A percentile compares a stretch with the other conserved stretches of the same genome.
Evolutionary conservation across 1,140 invertebrate genomes (phyloP).

Genomic region (Piezodorus guildinii): DNA sequence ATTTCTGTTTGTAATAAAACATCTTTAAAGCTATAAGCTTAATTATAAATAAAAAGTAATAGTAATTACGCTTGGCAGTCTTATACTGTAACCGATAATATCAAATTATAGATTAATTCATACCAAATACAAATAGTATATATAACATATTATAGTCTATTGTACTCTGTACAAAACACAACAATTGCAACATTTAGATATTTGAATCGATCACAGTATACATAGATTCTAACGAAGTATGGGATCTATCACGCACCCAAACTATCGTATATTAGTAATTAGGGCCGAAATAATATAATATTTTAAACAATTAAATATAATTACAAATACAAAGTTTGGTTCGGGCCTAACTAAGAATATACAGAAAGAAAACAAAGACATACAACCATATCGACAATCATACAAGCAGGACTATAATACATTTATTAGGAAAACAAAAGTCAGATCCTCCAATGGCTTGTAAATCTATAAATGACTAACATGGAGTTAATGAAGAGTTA

Average conservation of each 20-base stretch:
- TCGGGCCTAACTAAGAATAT: constrained; percentile 27
- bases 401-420: constrained; percentile 23
- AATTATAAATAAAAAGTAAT: constrained; percentile 23
- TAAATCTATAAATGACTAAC: constrained; percentile 15
- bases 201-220: constrained; percentile 26
- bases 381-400: constrained; percentile 2
- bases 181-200: background rate
- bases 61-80: constrained; percentile 25
- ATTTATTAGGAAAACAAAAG: constrained; percentile 23
- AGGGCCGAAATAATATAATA: constrained; percentile 22
- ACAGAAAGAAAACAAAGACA: constrained; percentile 15
- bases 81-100: constrained; percentile 26
- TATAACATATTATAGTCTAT: constrained; percentile 11
- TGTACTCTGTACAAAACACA: constrained; percentile 12
- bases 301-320: constrained; percentile 21
- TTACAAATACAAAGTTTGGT: constrained; percentile 16
- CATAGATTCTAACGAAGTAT: constrained; percentile 23
- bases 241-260: constrained; percentile 16
- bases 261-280: constrained; percentile 20
- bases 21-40: constrained; percentile 26
- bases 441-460: constrained; percentile 28
- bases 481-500: constrained; percentile 10
- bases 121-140: constrained; percentile 18
- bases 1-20: constrained; percentile 4
- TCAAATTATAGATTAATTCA: constrained; percentile 8